Conservation (phyloP, 1,140 invertebrate genomes). For the Venturia canescens region DNA sequence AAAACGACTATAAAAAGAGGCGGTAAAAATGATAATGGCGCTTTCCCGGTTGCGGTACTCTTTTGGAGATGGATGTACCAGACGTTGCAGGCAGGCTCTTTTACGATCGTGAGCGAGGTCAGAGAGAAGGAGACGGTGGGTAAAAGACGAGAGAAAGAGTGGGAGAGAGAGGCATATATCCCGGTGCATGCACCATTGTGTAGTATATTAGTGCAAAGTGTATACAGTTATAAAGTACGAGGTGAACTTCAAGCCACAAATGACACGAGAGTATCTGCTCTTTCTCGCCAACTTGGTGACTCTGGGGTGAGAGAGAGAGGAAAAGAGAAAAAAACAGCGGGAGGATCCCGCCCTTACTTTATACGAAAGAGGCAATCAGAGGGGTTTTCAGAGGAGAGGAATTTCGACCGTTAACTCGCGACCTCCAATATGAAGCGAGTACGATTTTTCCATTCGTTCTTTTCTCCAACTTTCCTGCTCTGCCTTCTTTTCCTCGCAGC, state of each 20-base stretch:
- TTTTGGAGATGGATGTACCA: neutral
- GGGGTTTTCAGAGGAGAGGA: neutral
- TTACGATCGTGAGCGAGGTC: neutral
- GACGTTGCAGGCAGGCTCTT: neutral
- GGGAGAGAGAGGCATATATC: too few species aligned
- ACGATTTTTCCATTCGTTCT: neutral
- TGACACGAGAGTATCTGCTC: constrained; percentile 15
- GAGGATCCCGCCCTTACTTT: neutral
- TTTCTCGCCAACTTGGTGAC: neutral
- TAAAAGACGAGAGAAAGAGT: neutral
- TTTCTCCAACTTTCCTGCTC: neutral
- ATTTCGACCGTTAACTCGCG: constrained; percentile 14
- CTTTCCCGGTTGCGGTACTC: neutral
- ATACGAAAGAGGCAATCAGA: neutral
- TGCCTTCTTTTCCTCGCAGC: too few species aligned
- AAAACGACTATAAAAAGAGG: neutral
- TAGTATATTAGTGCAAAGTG: constrained; percentile 1
- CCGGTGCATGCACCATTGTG: constrained; percentile 2
- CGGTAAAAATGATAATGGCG: neutral
- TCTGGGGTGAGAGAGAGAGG: neutral
- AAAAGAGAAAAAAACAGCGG: neutral
- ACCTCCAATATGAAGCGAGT: neutral
- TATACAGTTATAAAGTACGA: neutral
- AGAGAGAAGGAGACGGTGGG: neutral
- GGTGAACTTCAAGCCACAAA: neutral